Conservation (phyloP, 2,797 vertebrate genomes). For the Enteromius anoplus region DNA sequence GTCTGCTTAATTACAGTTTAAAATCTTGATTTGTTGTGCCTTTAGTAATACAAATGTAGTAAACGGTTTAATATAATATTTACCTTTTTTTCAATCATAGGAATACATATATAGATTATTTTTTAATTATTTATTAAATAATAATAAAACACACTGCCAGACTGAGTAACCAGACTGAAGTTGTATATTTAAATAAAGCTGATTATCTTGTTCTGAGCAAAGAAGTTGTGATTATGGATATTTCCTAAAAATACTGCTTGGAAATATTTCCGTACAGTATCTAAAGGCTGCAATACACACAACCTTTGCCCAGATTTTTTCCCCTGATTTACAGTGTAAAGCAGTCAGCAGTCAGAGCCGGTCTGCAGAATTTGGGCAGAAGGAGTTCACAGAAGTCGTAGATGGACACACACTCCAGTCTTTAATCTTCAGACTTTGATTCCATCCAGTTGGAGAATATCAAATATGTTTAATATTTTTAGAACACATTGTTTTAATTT, state of each 20-base stretch:
- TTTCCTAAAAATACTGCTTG: too few relatives aligned
- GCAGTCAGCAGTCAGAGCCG: neutral
- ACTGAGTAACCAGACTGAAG: neutral
- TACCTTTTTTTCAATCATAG: neutral
- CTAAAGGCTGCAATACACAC: neutral
- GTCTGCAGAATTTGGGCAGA: neutral
- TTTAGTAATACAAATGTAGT: neutral
- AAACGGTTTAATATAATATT: neutral
- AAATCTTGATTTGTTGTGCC: neutral
- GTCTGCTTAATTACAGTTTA: neutral
- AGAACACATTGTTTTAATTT: neutral
- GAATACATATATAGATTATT: neutral
- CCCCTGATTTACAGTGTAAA: neutral
- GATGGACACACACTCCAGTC: neutral
- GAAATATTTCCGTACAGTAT: neutral
- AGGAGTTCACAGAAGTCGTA: neutral
- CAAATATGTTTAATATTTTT: neutral
- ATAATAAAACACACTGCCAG: neutral
- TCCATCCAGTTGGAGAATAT: neutral
- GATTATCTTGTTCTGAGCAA: too few relatives aligned
- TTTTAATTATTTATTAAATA: neutral
- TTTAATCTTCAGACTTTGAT: neutral
- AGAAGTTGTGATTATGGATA: neutral
- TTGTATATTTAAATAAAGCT: neutral
- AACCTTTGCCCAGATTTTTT: neutral